Conservation (phyloP, 2,888 invertebrate species). For the Parascotia fuliginaria region DNA sequence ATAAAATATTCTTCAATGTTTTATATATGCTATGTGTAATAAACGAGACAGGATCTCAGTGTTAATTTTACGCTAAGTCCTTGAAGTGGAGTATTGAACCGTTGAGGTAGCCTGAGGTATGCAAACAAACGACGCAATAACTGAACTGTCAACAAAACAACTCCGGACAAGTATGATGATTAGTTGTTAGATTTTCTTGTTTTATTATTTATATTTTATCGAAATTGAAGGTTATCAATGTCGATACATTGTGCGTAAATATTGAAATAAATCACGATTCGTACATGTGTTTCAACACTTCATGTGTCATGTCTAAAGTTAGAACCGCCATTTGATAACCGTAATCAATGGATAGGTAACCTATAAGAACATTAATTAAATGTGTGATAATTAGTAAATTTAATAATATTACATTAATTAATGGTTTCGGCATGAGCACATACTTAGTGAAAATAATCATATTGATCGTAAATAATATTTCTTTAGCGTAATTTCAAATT, state of each 20-base stretch:
- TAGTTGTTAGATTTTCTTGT: constrained; percentile 11
- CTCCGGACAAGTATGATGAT: background rate
- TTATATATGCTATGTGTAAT: constrained; percentile 17
- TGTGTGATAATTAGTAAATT: too few species aligned
- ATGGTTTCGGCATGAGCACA: too few species aligned
- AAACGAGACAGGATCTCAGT: constrained; percentile 24
- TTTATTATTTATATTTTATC: background rate
- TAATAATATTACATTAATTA: too few species aligned
- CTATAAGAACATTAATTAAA: too few species aligned
- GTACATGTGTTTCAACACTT: background rate
- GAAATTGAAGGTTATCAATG: background rate
- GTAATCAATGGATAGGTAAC: too few species aligned
- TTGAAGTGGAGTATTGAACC: constrained; percentile 18
- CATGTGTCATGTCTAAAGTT: too few species aligned
- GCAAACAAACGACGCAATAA: constrained; percentile 3
- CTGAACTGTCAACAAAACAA: background rate
- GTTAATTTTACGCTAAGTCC: constrained; percentile 13
- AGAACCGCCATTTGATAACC: too few species aligned
- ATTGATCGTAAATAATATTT: too few species aligned
- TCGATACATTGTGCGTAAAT: background rate
- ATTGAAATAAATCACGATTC: background rate
- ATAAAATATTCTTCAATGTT: constrained; percentile 33
- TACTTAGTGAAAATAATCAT: too few species aligned
- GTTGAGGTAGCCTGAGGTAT: background rate
- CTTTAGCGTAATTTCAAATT: too few species aligned